Conservation (phyloP, 2,888 invertebrate species). For the Agonum fuliginosum region DNA sequence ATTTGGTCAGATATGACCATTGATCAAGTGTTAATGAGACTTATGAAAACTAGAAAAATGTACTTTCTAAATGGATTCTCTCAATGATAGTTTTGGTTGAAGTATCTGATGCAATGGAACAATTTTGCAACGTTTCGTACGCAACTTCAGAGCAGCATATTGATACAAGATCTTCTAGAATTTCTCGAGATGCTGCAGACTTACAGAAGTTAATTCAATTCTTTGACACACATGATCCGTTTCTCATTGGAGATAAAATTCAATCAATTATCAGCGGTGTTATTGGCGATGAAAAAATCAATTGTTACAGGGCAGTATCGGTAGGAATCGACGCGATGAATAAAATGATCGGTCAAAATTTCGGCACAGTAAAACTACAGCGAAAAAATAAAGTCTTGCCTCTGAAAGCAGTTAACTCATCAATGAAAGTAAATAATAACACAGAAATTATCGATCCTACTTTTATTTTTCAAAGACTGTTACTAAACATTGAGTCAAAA, state of each 20-base stretch:
- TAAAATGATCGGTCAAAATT: slow-evolving; percentile 58
- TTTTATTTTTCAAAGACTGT: slow-evolving; percentile 61
- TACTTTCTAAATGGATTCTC: slow-evolving; percentile 60
- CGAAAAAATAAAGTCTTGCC: slow-evolving; percentile 56
- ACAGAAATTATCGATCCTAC: slow-evolving; percentile 54
- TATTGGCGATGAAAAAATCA: slow-evolving; percentile 61
- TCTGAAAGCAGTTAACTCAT: slow-evolving; percentile 43
- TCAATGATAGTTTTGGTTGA: slow-evolving; percentile 61
- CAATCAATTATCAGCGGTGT: slow-evolving; percentile 62
- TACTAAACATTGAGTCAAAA: slow-evolving; percentile 59
- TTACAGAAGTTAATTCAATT: slow-evolving; percentile 61
- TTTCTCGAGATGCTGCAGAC: slow-evolving; percentile 62
- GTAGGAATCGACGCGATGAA: slow-evolving; percentile 52
- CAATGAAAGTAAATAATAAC: slow-evolving; percentile 44
- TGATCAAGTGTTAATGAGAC: slow-evolving; percentile 63
- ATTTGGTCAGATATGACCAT: slow-evolving; percentile 60
- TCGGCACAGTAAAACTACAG: slow-evolving; percentile 61
- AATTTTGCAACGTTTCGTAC: slow-evolving; percentile 53
- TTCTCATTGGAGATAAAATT: slow-evolving; percentile 58
- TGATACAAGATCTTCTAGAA: slow-evolving; percentile 62
- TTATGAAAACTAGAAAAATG: slow-evolving; percentile 60
- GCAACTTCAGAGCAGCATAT: slow-evolving; percentile 62
- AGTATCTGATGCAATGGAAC: slow-evolving; percentile 61
- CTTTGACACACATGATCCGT: slow-evolving; percentile 61
- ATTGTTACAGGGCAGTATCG: slow-evolving; percentile 61